Percentiles rank a stretch among this genome's conserved stretches.
phyloP scores from a whole-genome alignment of 2,888 invertebrate genomes.

The Petrolisthes manimaculis region DNA sequence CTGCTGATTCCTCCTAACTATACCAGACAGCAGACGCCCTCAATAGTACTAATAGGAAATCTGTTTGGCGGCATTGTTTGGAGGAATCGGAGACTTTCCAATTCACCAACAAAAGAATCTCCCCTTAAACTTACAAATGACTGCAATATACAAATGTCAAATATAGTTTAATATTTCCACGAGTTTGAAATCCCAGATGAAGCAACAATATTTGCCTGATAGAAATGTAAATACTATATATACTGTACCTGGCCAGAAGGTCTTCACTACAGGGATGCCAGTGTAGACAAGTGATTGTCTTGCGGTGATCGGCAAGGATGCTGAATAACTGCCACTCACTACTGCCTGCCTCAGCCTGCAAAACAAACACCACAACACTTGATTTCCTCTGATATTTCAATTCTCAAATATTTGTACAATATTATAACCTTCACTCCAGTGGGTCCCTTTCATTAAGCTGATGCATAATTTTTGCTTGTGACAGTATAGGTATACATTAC shows the following conservation, averaged over 20 bases:
- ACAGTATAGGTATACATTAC: conserved; percentile 14
- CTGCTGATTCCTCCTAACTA: too few relatives aligned
- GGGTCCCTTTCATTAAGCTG: too few relatives aligned
- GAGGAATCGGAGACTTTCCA: too few relatives aligned
- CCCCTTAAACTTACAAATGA: background rate
- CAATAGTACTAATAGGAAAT: too few relatives aligned
- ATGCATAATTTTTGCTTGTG: too few relatives aligned
- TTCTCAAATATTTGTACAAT: background rate
- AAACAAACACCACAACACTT: background rate
- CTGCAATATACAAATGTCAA: background rate
- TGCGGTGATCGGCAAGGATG: conserved; percentile 71
- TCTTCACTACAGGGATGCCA: conserved; percentile 70
- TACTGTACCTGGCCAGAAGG: conserved; percentile 68
- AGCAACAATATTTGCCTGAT: too few relatives aligned
- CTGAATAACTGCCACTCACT: conserved; percentile 70
- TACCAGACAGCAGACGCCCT: too few relatives aligned
- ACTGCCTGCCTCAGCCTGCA: conserved; percentile 66
- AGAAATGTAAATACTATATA: too few relatives aligned
- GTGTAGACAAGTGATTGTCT: conserved; percentile 70
- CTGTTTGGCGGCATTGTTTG: too few relatives aligned
- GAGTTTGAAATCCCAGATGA: too few relatives aligned
- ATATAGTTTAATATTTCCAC: background rate
- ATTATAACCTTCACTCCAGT: too few relatives aligned
- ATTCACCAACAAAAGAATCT: too few relatives aligned
- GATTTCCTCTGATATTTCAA: conserved; percentile 3